Percentiles rank a stretch among this genome's conserved stretches.
These are phyloP conservation scores for Carcharodon carcharias DNA, from an alignment of 2,797 vertebrate species.

Conservation along the genomic window DNA sequence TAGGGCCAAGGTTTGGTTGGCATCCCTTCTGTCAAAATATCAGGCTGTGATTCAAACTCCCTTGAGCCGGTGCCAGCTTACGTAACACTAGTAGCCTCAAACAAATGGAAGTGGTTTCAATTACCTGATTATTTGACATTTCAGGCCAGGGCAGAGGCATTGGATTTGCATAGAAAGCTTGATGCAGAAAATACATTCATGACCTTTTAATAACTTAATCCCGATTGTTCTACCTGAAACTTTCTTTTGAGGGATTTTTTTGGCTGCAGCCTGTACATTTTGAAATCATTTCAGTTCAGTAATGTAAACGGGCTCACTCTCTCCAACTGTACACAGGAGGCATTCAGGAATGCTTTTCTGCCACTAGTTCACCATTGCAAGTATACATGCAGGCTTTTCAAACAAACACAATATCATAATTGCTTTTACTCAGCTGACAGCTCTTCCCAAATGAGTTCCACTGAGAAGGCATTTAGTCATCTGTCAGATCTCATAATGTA, in stretches of 20 bases:
- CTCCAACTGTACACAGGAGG: constrained; percentile 40
- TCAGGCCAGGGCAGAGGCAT: background rate
- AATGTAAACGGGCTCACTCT: background rate
- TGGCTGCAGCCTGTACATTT: background rate
- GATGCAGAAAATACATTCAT: background rate
- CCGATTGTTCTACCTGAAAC: background rate
- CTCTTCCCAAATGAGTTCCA: constrained; percentile 57
- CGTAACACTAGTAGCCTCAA: constrained; percentile 45
- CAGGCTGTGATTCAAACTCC: constrained; percentile 40
- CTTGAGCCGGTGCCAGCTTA: constrained; percentile 53
- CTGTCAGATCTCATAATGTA: constrained; percentile 62
- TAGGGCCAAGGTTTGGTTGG: constrained; percentile 50
- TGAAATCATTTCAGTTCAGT: constrained; percentile 1
- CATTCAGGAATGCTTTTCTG: constrained; percentile 52
- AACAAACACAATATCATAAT: constrained; percentile 60
- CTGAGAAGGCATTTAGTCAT: constrained; percentile 58
- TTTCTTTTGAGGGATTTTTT: background rate
- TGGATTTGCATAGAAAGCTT: background rate
- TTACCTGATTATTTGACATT: constrained; percentile 30
- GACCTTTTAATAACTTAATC: background rate
- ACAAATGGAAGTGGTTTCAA: constrained; percentile 44
- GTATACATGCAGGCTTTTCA: constrained; percentile 58
- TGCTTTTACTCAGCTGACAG: constrained; percentile 57
- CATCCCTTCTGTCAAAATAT: background rate
- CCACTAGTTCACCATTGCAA: constrained; percentile 49